Conservation (phyloP, 2,113 vertebrate species). For the Phylloscopus whistleri region DNA sequence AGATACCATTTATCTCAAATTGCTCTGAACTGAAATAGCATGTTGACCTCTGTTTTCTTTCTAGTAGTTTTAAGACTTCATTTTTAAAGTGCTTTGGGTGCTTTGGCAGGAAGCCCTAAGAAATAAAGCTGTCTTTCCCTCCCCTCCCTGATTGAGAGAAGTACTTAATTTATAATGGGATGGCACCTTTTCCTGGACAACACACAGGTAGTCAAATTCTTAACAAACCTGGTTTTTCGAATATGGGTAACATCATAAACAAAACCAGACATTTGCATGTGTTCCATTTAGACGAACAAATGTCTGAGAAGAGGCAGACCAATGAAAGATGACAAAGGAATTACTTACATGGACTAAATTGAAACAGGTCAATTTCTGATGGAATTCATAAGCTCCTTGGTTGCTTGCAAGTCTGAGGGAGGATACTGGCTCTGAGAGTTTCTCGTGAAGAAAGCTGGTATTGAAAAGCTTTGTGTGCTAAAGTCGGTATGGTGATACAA, state of each 20-base stretch:
- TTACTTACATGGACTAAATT: not conserved
- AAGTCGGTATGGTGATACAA: not conserved
- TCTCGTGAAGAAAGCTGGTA: not conserved
- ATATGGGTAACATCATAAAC: not conserved
- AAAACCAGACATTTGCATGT: not conserved
- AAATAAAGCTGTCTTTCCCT: not conserved
- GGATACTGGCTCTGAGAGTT: not conserved
- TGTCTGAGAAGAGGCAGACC: not conserved
- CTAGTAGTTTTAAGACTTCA: not conserved
- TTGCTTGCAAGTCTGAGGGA: not conserved
- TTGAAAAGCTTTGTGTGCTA: not conserved
- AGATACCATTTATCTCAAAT: not conserved
- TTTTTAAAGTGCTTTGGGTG: not conserved
- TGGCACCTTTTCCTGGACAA: not conserved
- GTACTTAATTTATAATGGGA: not conserved
- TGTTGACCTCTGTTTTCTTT: slow-evolving; percentile 4
- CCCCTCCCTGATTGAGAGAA: not conserved
- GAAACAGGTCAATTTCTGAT: not conserved
- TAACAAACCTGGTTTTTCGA: not conserved
- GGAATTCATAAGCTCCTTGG: not conserved
- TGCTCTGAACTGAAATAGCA: not conserved
- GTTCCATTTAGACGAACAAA: not conserved
- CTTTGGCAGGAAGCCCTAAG: not conserved
- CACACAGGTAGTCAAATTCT: not conserved
- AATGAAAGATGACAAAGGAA: not conserved